Evolutionary conservation across 2,888 invertebrate genomes (phyloP), one percentile per base, ranked within the genome.

Genomic region (Stramonita haemastoma): DNA sequence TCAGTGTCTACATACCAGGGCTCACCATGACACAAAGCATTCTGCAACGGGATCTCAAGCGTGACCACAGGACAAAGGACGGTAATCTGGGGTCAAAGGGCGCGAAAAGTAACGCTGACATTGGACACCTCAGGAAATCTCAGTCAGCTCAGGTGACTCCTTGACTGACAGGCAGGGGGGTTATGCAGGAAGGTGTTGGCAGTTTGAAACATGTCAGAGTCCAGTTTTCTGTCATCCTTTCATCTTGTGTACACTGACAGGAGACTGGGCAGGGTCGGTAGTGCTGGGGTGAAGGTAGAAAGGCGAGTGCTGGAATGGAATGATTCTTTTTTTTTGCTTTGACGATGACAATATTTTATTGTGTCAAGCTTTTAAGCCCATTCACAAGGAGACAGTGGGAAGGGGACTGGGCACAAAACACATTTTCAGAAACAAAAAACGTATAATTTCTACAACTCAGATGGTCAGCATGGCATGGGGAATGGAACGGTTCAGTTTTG

Each of bases 71-170:
- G 66, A 79, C 79, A 79, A 29, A 32, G 79, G 79, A 34, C 11
- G 32, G 79, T 79, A 79, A 79, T 79, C 79, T 22, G 13, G 1
- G 34, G 79, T 34, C 79, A 79, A 32, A 34, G 79, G 79, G 79
- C 79, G 34, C 34, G 79, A 79, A 34, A 79, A 34, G 79, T 79
- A 79, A 79, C 79, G 79, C 79, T 79, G 79, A 32, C 79, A 79
- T 17, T 22, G 29, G 79, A 79, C 32, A 34, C 79, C 79, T 79
- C 79, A 22, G 15, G 34, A 22, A 34, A 79, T 32, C 79, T 79
- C 79, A 13, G 32, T 17, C 79, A 34, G n/a, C n/a, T n/a, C 22
- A n/a, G n/a, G n/a, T 22, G n/a, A 0, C 73, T n/a, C 8, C 73
- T 73, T n/a, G 11, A 73, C 5, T 73, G 22, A 13, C 73, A n/a